Evolutionary conservation across 2,888 invertebrate genomes (phyloP).

Genomic region (Erannis defoliaria): DNA sequence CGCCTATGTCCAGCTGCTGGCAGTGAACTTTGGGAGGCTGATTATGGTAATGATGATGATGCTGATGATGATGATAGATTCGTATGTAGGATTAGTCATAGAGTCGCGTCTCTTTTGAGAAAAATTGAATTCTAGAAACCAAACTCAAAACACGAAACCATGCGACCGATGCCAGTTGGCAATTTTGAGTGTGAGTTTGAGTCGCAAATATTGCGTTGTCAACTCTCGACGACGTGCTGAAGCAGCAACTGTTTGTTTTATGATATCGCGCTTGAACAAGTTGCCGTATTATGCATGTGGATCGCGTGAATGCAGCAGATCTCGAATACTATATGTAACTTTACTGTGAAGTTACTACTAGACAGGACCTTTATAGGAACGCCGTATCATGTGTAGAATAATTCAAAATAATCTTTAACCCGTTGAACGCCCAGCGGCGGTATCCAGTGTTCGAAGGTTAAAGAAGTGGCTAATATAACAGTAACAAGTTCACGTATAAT

Average conservation of each 20-base stretch:
- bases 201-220: conserved; percentile 43
- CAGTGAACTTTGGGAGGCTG: too few relatives aligned
- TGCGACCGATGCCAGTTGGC: conserved; percentile 7
- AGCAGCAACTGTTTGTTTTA: conserved; percentile 39
- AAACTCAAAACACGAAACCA: too few relatives aligned
- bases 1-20: too few relatives aligned
- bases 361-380: background rate
- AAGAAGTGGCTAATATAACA: too few relatives aligned
- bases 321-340: conserved; percentile 10
- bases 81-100: background rate
- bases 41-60: too few relatives aligned
- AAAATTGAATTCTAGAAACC: background rate
- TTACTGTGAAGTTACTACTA: conserved; percentile 6
- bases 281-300: conserved; percentile 16
- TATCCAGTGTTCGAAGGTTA: too few relatives aligned
- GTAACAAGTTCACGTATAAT: too few relatives aligned
- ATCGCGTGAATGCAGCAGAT: conserved; percentile 10
- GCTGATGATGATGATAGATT: too few relatives aligned
- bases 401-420: too few relatives aligned
- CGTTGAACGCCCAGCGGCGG: too few relatives aligned
- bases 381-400: too few relatives aligned
- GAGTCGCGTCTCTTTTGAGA: background rate
- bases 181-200: conserved; percentile 21
- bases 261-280: conserved; percentile 32
- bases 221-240: conserved; percentile 34